Evolutionary conservation across 1,140 invertebrate species (phyloP), one percentile per base, ranked within the genome.

Genomic region (Zeugodacus cucurbitae): DNA sequence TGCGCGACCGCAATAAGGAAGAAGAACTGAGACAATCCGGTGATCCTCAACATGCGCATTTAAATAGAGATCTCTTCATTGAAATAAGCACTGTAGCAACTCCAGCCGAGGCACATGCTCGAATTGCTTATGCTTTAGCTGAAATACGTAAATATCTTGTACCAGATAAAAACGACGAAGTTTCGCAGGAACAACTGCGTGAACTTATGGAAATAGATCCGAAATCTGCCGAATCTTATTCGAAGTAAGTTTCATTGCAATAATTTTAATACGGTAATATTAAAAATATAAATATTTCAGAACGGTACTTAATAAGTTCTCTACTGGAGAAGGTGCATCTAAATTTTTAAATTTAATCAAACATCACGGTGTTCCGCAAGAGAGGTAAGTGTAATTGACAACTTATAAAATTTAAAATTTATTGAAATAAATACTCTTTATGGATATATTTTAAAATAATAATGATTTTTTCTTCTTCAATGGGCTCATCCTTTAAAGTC

Each of bases 11-110:
- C 94, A 95, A 96, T 89, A 98, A 98, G 95, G 95, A 99, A 94
- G 98, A 99, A 91, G 97, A 98, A 92, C 94, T 98, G n/a, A 94
- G 98, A 54, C 96, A 96, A 90, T 97, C 97, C 2, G 94, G 97
- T 74, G 98, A 99, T 93, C 97, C 97, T 0, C 98, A 99, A 93
- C 99, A 98, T 93, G 95, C 97, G 14, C 98, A 99, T 94, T 95
- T 99, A 17, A 96, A 96, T 87, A 98, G 98, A 89, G 98, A 99
- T 90, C 95, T 99, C 6, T 98, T 99, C 92, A 97, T 99, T 0
- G 97, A 99, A 93, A 97, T 99, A 88, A 97, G 97, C 62, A 97
- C 98, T 22, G 95, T 97, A 88, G 98, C 97, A 8, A 96, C 98
- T 17, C 97, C 98, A 0, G 96, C 97, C 0, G 98, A 99, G 93